Conservation (phyloP, 92 coral and sea anemone species). For the Scolanthus callimorphus region DNA sequence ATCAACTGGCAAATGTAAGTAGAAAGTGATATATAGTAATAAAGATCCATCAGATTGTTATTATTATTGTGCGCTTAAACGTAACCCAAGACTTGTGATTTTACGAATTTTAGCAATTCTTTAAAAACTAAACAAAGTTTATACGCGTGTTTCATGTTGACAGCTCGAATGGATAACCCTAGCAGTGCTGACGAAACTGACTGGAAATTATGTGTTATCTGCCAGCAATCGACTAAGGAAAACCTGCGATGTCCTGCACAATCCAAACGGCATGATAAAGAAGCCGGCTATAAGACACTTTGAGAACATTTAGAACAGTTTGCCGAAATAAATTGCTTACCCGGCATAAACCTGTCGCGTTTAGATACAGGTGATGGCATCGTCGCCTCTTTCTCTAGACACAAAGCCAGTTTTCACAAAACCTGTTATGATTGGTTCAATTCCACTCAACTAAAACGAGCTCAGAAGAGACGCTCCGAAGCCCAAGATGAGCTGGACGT, state of each 20-base stretch:
- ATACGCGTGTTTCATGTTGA: constrained; percentile 9
- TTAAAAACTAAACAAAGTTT: too few species aligned
- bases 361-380: constrained; percentile 35
- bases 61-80: too few species aligned
- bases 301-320: constrained; percentile 10
- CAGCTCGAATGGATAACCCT: neutral
- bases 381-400: constrained; percentile 12
- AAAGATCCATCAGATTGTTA: too few species aligned
- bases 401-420: constrained; percentile 44
- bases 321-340: constrained; percentile 13
- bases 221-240: constrained; percentile 34
- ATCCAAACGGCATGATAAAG: too few species aligned
- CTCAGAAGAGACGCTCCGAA: constrained; percentile 7
- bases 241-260: constrained; percentile 48
- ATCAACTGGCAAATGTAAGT: too few species aligned
- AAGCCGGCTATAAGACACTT: constrained; percentile 36
- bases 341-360: neutral
- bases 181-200: constrained; percentile 24
- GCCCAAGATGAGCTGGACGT: neutral
- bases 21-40: too few species aligned
- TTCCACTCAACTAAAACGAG: constrained; percentile 24
- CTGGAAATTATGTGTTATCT: constrained; percentile 41
- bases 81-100: too few species aligned
- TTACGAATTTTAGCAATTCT: too few species aligned
- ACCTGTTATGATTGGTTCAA: constrained; percentile 25